phyloP scores from a whole-genome alignment of 2,113 vertebrate genomes.

The Gallinago jamesoni region DNA sequence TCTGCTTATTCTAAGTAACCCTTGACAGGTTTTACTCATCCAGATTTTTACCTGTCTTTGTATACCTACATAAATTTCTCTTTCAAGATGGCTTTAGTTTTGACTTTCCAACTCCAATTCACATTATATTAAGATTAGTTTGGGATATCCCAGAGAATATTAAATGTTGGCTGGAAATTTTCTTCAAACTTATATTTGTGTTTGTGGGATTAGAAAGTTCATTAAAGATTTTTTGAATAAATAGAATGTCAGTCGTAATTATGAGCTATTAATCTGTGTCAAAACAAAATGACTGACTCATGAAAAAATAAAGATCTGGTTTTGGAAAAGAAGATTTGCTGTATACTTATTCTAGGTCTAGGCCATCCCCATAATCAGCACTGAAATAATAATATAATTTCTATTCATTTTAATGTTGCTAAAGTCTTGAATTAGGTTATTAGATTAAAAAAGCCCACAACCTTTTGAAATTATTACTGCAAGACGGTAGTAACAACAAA shows the following conservation, averaged over 20 bases:
- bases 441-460: background rate
- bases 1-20: background rate
- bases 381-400: background rate
- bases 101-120: background rate
- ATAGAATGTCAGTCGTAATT: background rate
- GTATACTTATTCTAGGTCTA: background rate
- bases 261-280: background rate
- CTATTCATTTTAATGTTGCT: background rate
- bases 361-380: background rate
- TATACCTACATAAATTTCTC: background rate
- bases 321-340: background rate
- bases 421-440: background rate
- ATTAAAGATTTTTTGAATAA: background rate
- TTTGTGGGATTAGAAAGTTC: rapidly evolving
- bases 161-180: background rate
- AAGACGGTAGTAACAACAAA: background rate
- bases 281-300: background rate
- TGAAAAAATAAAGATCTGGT: background rate
- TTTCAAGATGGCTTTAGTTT: background rate
- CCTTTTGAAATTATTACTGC: background rate
- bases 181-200: background rate
- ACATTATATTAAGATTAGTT: background rate
- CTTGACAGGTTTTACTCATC: background rate
- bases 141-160: background rate
- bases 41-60: background rate